Base-by-base conservation (phyloP, 2,888 invertebrate genomes). In the Halictus ligatus region DNA sequence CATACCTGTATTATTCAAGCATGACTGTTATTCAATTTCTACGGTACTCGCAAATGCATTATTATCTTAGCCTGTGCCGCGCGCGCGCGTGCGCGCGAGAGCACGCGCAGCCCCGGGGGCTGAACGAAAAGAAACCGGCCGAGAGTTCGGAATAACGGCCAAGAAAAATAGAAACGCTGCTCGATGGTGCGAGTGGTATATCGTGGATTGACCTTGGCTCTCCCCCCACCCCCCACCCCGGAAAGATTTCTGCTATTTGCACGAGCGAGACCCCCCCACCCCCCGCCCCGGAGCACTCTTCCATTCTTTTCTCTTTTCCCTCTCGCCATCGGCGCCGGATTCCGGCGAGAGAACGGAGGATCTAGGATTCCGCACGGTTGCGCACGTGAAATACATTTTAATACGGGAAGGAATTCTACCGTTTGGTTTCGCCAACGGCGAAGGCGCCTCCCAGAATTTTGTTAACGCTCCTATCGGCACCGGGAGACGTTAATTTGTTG, bases 1-100 rank as follows among this genome's bases (percentile, higher is more conserved):
- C 94, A 94, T 94, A 94, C 92, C 94, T 94, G 90, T 94, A 94
- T 94, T 94, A 94, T 94, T 94, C 94, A 94, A 93, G 90, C 92
- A 88, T 92, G 91, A 92, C 92, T 93, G 93, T 94, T 94, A 94
- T 94, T 94, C 93, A 94, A 94, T 94, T 94, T 93, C 93, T 92
- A 91, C 91, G 92, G 89, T 91, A 92, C 92, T 93, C 92, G 92
- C 92, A 91, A 93, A 93, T 92, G 92, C 92, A 92, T 93, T 93
- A 92, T 93, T 93, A 92, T 93, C 92, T 92, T 90, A 92, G 87
- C 88, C 67, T n/a, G 67, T 75, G 58, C 72, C 71, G 75, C 74
- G 50, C 76, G 69, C 64, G 58, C 71, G 74, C 74, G n/a, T n/a
- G n/a, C n/a, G n/a, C n/a, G n/a, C n/a, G n/a, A n/a, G n/a, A n/a